These are phyloP conservation scores for Cranoglanis bouderius DNA, from an alignment of 2,113 vertebrate genomes.

Conservation along the genomic window DNA sequence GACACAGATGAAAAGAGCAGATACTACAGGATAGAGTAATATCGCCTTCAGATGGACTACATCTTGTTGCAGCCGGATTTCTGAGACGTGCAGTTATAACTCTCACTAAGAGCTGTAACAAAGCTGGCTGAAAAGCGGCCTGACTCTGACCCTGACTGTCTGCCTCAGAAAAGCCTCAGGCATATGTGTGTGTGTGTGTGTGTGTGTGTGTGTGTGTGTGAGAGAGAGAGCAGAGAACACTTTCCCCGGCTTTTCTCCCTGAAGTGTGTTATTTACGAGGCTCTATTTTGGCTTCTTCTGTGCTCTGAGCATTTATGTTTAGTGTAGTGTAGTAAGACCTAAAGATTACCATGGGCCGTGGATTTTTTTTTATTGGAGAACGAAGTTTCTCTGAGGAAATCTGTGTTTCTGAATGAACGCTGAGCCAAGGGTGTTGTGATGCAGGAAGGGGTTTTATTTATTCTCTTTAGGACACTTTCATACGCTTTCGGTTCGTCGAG, in stretches of 20 bases:
- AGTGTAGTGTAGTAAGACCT: neutral
- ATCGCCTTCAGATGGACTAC: neutral
- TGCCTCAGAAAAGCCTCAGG: constrained; percentile 9
- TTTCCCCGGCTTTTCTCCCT: neutral
- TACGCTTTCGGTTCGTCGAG: no score
- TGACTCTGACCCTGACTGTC: constrained; percentile 26
- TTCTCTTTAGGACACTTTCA: neutral
- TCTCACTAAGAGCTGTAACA: neutral
- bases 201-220: constrained; percentile 12
- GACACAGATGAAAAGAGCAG: neutral
- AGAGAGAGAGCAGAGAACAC: neutral
- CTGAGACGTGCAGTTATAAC: neutral
- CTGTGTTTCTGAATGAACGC: constrained; percentile 21
- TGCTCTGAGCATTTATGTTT: neutral
- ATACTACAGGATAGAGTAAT: neutral
- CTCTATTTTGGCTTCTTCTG: constrained; percentile 15
- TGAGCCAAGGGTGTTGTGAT: neutral
- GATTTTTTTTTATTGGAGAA: constrained; percentile 1
- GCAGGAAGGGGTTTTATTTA: neutral
- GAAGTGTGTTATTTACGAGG: constrained; percentile 5
- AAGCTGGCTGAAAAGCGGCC: neutral
- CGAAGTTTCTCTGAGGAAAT: neutral
- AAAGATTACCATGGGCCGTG: neutral
- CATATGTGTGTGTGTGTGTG: constrained; percentile 8
- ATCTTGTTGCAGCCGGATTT: neutral